These are phyloP conservation scores for Itoplectis maculator DNA, from an alignment of 2,888 invertebrate genomes.

Conservation along the genomic window DNA sequence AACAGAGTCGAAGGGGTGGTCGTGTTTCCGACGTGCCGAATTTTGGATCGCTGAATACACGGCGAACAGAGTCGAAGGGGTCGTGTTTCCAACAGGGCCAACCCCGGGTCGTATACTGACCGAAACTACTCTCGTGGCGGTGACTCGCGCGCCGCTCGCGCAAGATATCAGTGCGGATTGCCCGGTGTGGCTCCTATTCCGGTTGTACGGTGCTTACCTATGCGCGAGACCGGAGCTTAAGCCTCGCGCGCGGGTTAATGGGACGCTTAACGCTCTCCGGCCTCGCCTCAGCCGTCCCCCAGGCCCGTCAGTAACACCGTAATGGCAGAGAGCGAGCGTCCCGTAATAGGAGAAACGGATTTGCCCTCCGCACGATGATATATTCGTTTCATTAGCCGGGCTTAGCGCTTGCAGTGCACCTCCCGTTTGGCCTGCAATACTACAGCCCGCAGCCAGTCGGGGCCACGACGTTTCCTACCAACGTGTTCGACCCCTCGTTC, in stretches of 20 bases:
- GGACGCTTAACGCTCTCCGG: slow-evolving; percentile 75
- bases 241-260: slow-evolving; percentile 74
- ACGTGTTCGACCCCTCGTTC: slow-evolving; percentile 17
- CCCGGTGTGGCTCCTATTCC: neutral
- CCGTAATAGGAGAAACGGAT: slow-evolving; percentile 80
- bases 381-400: slow-evolving; percentile 80
- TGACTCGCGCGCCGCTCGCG: slow-evolving; percentile 5
- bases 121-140: slow-evolving; percentile 12
- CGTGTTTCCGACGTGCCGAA: too few relatives aligned
- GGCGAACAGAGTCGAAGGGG: neutral
- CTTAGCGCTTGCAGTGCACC: slow-evolving; percentile 69
- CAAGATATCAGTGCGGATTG: slow-evolving; percentile 46
- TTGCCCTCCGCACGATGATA: slow-evolving; percentile 78
- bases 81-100: neutral
- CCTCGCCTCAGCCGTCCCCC: slow-evolving; percentile 50
- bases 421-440: slow-evolving; percentile 49
- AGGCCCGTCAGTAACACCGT: slow-evolving; percentile 71
- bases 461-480: slow-evolving; percentile 35
- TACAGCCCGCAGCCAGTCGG: neutral
- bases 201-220: slow-evolving; percentile 63
- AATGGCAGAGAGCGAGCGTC: slow-evolving; percentile 75
- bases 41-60: neutral
- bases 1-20: too few relatives aligned
- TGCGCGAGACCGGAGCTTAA: slow-evolving; percentile 66
- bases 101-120: slow-evolving; percentile 20